Percentiles rank a stretch among this genome's conserved stretches.
These are phyloP conservation scores for Pithys albifrons DNA, from an alignment of 2,113 vertebrate species.

Conservation along the genomic window DNA sequence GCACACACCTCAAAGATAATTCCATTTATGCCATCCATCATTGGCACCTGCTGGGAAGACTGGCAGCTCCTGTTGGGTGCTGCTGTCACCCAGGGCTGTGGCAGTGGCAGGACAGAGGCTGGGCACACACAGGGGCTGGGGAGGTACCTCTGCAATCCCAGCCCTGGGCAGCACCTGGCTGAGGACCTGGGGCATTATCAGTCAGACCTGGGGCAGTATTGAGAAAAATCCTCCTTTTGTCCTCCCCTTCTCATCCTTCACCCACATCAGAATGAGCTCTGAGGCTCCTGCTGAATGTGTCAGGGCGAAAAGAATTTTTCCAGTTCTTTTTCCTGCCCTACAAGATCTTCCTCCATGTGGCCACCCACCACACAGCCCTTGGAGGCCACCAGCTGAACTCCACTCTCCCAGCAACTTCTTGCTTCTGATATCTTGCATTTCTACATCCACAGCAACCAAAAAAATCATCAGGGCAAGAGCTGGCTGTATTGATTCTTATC, in stretches of 20 bases:
- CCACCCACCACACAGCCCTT: background rate
- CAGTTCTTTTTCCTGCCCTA: background rate
- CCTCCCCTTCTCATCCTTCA: background rate
- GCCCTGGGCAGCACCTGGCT: background rate
- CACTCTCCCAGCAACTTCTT: background rate
- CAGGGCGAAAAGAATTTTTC: background rate
- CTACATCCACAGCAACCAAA: background rate
- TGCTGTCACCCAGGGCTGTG: background rate
- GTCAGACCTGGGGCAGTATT: fast-evolving
- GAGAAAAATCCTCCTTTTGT: background rate
- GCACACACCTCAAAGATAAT: background rate
- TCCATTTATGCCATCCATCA: constrained; percentile 25
- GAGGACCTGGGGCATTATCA: fast-evolving
- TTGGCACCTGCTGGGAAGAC: background rate
- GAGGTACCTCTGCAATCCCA: background rate
- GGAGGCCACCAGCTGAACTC: background rate
- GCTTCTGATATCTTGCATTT: background rate
- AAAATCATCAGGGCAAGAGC: background rate
- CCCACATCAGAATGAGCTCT: fast-evolving
- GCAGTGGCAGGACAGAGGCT: background rate
- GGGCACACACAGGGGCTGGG: background rate
- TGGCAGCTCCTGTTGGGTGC: background rate
- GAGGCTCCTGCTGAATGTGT: background rate
- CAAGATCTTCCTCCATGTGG: background rate
- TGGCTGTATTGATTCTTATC: fast-evolving